Percentiles rank a stretch among this genome's conserved stretches.
These are phyloP conservation scores for Semibalanus balanoides DNA, from an alignment of 1,140 invertebrate species.

Conservation along the genomic window DNA sequence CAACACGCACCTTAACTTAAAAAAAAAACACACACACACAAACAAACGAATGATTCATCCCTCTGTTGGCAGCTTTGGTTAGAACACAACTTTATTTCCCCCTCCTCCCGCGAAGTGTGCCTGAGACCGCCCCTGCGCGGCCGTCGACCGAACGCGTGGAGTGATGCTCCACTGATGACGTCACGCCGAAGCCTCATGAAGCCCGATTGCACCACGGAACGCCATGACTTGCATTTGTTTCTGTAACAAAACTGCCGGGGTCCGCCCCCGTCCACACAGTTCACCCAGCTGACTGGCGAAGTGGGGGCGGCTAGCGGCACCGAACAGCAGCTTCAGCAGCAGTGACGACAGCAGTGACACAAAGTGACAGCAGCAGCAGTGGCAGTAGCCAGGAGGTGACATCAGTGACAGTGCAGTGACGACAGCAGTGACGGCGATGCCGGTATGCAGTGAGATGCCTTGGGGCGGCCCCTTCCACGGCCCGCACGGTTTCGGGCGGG, in stretches of 20 bases:
- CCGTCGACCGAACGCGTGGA: not conserved
- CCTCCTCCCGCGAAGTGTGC: not conserved
- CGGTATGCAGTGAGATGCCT: not conserved
- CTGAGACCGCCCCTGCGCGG: not conserved
- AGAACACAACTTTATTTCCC: too few relatives aligned
- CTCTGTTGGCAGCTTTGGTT: too few relatives aligned
- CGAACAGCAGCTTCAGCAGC: not conserved
- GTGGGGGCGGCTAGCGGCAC: too few relatives aligned
- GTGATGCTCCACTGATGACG: not conserved
- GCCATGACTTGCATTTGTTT: not conserved
- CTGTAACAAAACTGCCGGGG: not conserved
- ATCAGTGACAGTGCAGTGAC: not conserved
- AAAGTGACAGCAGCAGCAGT: not conserved
- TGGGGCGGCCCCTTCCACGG: not conserved
- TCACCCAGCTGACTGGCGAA: too few relatives aligned
- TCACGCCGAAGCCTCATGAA: not conserved
- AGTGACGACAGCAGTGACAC: not conserved
- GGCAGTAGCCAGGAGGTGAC: too few relatives aligned
- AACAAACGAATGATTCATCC: too few relatives aligned
- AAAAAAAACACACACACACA: too few relatives aligned
- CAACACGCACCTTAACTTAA: too few relatives aligned
- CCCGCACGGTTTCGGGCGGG: not conserved
- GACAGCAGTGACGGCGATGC: not conserved
- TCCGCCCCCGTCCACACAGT: not conserved
- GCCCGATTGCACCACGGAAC: not conserved